Percentiles rank a stretch among this genome's conserved stretches.
Evolutionary conservation across 1,140 invertebrate genomes (phyloP).

Genomic region (Drosophila jambulina): DNA sequence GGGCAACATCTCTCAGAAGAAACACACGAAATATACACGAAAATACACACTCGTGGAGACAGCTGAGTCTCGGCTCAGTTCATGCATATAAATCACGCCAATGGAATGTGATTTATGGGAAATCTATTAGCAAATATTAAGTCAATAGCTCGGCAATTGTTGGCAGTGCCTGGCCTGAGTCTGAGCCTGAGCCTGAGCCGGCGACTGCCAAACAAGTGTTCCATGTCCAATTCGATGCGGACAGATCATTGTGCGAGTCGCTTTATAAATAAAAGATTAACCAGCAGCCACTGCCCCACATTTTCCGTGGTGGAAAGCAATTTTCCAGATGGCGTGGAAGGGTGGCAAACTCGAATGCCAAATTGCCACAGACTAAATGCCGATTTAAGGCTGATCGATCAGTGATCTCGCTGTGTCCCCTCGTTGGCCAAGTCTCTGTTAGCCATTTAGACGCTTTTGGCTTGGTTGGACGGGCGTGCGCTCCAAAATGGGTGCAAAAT

Average conservation of each 20-base stretch:
- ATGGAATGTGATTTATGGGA: conserved; percentile 72
- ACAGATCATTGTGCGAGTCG: conserved; percentile 28
- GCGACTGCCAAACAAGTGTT: conserved; percentile 44
- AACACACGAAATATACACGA: conserved; percentile 16
- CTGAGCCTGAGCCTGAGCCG: neutral
- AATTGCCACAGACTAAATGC: conserved; percentile 45
- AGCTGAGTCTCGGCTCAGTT: conserved; percentile 47
- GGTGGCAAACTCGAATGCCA: conserved; percentile 59
- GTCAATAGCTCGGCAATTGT: conserved; percentile 68
- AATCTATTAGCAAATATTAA: conserved; percentile 81
- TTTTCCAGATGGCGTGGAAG: conserved; percentile 55
- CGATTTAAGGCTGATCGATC: conserved; percentile 37
- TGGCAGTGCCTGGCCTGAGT: conserved; percentile 7
- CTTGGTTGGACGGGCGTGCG: conserved; percentile 25
- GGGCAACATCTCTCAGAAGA: conserved; percentile 19
- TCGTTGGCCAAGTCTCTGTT: conserved; percentile 14
- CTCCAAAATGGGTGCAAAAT: conserved; percentile 70
- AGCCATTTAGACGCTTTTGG: conserved; percentile 41
- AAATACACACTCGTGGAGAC: conserved; percentile 15
- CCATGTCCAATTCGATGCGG: conserved; percentile 50
- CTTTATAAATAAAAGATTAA: conserved; percentile 75
- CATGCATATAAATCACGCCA: conserved; percentile 76
- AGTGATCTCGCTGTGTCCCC: neutral
- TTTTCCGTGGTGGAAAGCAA: conserved; percentile 34
- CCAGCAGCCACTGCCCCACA: conserved; percentile 50